Evolutionary conservation across 1,140 invertebrate species (phyloP).

Genomic region (Drosophila kohkoa): DNA sequence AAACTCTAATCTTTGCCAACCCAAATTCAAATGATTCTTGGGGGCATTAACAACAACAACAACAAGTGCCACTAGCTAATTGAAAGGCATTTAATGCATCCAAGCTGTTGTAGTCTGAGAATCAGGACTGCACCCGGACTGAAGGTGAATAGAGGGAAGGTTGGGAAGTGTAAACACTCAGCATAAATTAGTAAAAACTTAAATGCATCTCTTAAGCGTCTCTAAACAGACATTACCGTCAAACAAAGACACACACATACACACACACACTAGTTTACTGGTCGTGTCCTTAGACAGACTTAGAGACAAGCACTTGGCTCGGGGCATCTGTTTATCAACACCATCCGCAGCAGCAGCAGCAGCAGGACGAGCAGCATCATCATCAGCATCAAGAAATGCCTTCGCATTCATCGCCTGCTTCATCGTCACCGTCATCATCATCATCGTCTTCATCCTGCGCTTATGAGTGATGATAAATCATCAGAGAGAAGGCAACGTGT

Average conservation of each 20-base stretch:
- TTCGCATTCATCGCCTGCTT: not conserved
- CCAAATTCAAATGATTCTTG: not conserved
- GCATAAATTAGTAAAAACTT: slow-evolving; percentile 68
- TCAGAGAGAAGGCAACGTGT: slow-evolving; percentile 67
- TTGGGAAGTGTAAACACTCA: slow-evolving; percentile 42
- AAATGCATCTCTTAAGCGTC: slow-evolving; percentile 53
- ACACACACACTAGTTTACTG: no score
- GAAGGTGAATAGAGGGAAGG: slow-evolving; percentile 1
- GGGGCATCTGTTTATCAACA: slow-evolving; percentile 49
- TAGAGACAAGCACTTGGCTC: slow-evolving; percentile 54
- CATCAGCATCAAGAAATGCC: not conserved
- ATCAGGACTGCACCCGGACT: not conserved
- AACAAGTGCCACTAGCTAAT: slow-evolving; percentile 54
- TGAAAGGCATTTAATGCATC: slow-evolving; percentile 48
- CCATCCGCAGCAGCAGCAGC: slow-evolving; percentile 12
- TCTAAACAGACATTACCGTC: slow-evolving; percentile 64
- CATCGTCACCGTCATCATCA: slow-evolving; percentile 16
- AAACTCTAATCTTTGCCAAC: not conserved
- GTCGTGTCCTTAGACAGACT: slow-evolving; percentile 23
- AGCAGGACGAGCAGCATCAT: slow-evolving; percentile 3
- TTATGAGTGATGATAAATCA: slow-evolving; percentile 75
- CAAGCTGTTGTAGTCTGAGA: slow-evolving; percentile 2
- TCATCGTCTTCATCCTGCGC: slow-evolving; percentile 48
- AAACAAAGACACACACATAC: slow-evolving; percentile 31
- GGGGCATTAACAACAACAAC: not conserved